Evolutionary conservation across 2,797 vertebrate species (phyloP), one percentile per base, ranked within the genome.

Genomic region (Takifugu ocellatus): DNA sequence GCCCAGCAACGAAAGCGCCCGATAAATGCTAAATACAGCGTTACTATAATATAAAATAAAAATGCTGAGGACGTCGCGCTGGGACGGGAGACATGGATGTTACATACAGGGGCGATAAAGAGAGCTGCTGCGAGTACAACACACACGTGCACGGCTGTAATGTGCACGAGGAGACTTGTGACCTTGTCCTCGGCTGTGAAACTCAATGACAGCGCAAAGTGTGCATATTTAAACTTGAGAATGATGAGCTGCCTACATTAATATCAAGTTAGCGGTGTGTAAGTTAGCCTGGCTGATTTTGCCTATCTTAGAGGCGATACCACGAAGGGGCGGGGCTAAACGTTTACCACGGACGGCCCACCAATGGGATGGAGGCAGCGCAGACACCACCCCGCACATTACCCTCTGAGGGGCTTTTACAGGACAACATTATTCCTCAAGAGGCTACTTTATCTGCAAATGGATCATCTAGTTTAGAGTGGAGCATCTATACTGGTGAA

Each of bases 331-430:
- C 36, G 36, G 36, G 10, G 11, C 11, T 11, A 36, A 2, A 12
- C 12, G 33, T 36, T 36, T 2, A 44, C 3, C 14, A 15, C 43
- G 43, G 14, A 15, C 14, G 11, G 11, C 39, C 9, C 5, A 11
- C 12, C 42, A 45, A 4, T 17, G 1, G 14, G 9, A 45, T n/a
- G 1, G 17, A 46, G 2, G 17, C 17, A 9, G 5, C 12, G 6
- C 16, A 9, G 44, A 46, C 44, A 21, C 44, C 44, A 21, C 46
- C 60, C 55, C 27, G 25, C 51, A 68, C 63, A 62, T 78, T 73
- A 71, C 70, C 58, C 75, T 68, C 59, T 36, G 26, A 66, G 69
- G 36, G 71, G 83, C 73, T 87, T 85, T 84, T 78, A 87, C 75
- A 82, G 51, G 72, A 78, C 70, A 73, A 55, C 56, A 77, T 74